A percentile compares a stretch with the other conserved stretches of the same genome.
These are phyloP conservation scores for Schizotus pectinicornis DNA, from an alignment of 2,888 invertebrate species.

Conservation along the genomic window DNA sequence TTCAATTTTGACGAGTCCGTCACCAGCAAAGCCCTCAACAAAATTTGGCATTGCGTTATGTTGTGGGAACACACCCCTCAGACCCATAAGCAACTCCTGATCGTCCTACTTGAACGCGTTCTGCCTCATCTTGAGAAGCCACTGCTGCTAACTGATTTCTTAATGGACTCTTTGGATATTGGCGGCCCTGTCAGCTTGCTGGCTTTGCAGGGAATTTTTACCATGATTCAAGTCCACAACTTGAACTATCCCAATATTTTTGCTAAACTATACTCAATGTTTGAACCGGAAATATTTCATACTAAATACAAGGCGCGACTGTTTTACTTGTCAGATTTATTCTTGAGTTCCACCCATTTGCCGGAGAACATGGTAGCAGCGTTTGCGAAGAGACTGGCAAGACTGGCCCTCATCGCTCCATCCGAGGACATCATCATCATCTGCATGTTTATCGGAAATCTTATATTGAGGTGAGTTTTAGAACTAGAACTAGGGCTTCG, in stretches of 20 bases:
- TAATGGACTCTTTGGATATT: constrained; percentile 86
- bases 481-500: not conserved
- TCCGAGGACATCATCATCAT: constrained; percentile 79
- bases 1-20: constrained; percentile 67
- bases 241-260: constrained; percentile 96
- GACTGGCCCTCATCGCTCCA: constrained; percentile 83
- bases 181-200: constrained; percentile 89
- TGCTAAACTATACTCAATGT: constrained; percentile 92
- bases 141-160: constrained; percentile 85
- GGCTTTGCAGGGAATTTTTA: constrained; percentile 90
- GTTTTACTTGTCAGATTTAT: constrained; percentile 87
- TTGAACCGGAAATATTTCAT: constrained; percentile 89
- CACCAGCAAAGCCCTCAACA: constrained; percentile 68
- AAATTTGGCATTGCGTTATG: constrained; percentile 79
- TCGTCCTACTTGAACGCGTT: constrained; percentile 82
- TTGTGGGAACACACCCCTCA: constrained; percentile 72
- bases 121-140: constrained; percentile 83
- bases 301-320: constrained; percentile 89
- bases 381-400: constrained; percentile 87
- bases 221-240: constrained; percentile 88
- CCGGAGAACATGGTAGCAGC: constrained; percentile 91
- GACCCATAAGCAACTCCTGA: constrained; percentile 78
- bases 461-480: constrained; percentile 65
- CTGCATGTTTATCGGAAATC: constrained; percentile 83
- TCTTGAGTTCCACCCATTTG: constrained; percentile 92